A percentile compares a stretch with the other conserved stretches of the same genome.
phyloP scores from a whole-genome alignment of 2,797 vertebrate species.

The Sphenodon punctatus region DNA sequence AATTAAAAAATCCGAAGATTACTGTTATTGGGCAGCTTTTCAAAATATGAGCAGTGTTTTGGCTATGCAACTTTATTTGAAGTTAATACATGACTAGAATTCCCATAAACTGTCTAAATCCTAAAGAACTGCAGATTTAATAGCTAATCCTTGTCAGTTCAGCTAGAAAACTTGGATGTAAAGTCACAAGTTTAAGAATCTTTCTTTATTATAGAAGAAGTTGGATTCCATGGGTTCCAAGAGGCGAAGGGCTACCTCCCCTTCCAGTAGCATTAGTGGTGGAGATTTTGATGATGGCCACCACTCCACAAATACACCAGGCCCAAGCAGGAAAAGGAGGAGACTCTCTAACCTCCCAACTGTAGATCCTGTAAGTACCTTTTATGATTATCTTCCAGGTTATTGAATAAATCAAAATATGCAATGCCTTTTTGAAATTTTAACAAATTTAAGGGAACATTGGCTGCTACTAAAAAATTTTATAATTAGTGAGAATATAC shows the following conservation, averaged over 20 bases:
- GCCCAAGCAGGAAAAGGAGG: constrained; percentile 92
- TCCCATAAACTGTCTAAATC: neutral
- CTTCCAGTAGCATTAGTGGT: constrained; percentile 95
- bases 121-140: neutral
- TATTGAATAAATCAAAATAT: neutral
- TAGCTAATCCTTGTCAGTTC: neutral
- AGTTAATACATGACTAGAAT: neutral
- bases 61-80: neutral
- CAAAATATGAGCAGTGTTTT: neutral
- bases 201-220: constrained; percentile 80
- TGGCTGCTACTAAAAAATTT: neutral
- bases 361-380: constrained; percentile 93
- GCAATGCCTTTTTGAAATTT: neutral
- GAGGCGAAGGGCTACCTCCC: constrained; percentile 94
- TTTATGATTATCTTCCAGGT: neutral
- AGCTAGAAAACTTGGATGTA: constrained; percentile 26
- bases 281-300: constrained; percentile 97
- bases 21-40: neutral
- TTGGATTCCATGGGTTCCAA: constrained; percentile 94
- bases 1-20: neutral
- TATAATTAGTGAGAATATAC: neutral
- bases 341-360: constrained; percentile 92
- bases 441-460: neutral
- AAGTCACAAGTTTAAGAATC: constrained; percentile 66
- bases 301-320: constrained; percentile 86